Base-by-base conservation (phyloP, 2,888 invertebrate genomes). In the Acleris sparsana region DNA sequence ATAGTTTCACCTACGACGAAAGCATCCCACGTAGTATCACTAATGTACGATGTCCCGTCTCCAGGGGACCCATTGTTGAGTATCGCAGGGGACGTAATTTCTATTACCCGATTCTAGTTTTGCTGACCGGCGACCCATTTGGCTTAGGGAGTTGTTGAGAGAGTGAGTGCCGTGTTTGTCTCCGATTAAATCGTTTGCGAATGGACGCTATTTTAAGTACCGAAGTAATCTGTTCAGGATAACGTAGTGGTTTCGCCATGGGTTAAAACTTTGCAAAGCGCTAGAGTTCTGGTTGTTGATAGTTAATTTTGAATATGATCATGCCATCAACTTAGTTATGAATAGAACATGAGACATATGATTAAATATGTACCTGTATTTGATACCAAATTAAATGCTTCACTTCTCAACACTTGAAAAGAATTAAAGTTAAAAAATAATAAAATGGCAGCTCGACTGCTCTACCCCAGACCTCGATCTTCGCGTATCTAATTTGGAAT, bases 31-130 rank as follows among this genome's bases (percentile, higher is more conserved):
- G 57, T 67, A 53, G 39, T 64, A 64, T 59, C 53, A 51, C 43
- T 18, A 53, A 58, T 17, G 46, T 53, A 70, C 67, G 39, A 9
- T 3, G 70, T 69, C 68, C 53, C 71, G 72, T 77, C 83, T 82
- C 85, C 67, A 60, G 81, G 80, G 85, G 73, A 67, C 67, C 80
- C 74, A 86, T 87, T 87, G 87, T 87, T 80, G 63, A 72, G 73
- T 76, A 71, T 74, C 74, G 71, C 75, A 72, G 74, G 56, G 71
- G 69, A 80, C 77, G 77, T 80, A 81, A 84, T 85, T 84, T 80
- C 82, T 80, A 80, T 79, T 82, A 79, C 73, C 78, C 62, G 39
- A 62, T 66, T 53, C 57, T 56, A 56, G 56, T 57, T 55, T 51
- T 43, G 51, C 51, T 56, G 49, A 20, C 49, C 25, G 51, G 20